phyloP scores from a whole-genome alignment of 2,797 vertebrate genomes.

The Alosa sapidissima region DNA sequence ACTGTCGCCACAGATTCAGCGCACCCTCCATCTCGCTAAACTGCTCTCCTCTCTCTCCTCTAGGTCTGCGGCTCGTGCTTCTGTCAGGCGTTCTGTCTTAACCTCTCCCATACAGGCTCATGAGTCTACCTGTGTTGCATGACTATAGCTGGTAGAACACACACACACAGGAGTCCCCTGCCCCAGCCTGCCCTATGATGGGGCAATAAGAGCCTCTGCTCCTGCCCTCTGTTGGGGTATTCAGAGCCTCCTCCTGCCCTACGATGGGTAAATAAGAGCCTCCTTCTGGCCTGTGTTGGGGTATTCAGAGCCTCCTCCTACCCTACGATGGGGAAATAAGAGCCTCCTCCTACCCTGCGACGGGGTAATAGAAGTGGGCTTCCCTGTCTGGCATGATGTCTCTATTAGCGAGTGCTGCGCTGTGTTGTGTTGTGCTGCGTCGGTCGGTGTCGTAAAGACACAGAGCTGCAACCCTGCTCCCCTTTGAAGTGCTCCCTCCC shows the following conservation, averaged over 20 bases:
- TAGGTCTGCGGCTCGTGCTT: neutral
- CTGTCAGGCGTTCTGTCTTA: neutral
- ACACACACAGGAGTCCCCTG: neutral
- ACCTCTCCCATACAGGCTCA: neutral
- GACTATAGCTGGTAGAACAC: neutral
- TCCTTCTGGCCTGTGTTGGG: too few species aligned
- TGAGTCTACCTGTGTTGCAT: too few species aligned
- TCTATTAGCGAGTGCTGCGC: neutral
- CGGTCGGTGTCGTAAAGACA: neutral
- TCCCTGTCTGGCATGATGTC: neutral
- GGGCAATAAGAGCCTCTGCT: too few species aligned
- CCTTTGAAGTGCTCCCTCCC: conserved; percentile 44
- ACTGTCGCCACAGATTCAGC: neutral
- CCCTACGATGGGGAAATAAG: neutral
- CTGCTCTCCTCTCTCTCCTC: neutral
- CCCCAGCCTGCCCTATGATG: neutral
- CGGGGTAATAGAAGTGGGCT: too few species aligned
- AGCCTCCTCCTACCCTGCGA: too few species aligned
- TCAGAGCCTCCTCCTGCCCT: too few species aligned
- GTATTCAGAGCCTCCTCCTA: too few species aligned
- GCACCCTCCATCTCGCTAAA: neutral
- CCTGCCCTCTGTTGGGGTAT: neutral
- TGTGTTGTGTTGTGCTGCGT: too few species aligned
- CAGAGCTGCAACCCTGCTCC: neutral
- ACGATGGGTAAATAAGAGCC: too few species aligned